Evolutionary conservation across 2,888 invertebrate species (phyloP).

Genomic region (Osedax frankpressi): DNA sequence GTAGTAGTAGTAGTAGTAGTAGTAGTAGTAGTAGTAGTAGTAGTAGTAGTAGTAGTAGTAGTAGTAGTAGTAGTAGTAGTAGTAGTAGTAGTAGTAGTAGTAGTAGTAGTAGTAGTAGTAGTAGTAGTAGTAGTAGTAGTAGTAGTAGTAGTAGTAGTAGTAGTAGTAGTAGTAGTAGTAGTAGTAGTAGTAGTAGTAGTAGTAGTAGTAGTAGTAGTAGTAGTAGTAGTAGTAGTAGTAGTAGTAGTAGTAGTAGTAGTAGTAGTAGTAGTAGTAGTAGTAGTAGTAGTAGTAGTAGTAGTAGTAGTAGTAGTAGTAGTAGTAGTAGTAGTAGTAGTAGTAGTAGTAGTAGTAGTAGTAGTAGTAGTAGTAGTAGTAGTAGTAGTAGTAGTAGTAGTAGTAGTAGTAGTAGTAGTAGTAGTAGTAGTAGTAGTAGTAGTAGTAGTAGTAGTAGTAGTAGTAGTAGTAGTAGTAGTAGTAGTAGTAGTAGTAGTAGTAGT

Average conservation of each 20-base stretch:
- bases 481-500: not conserved
- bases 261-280: not conserved
- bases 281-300: not conserved
- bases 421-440: not conserved
- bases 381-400: not conserved
- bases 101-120: not conserved
- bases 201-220: not conserved
- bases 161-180: not conserved
- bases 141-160: not conserved
- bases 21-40: not conserved
- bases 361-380: not conserved
- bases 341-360: not conserved
- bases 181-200: not conserved
- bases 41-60: not conserved
- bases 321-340: not conserved
- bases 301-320: not conserved
- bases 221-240: not conserved
- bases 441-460: not conserved
- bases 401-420: not conserved
- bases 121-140: not conserved
- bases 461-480: not conserved
- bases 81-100: not conserved
- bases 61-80: not conserved
- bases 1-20: not conserved
- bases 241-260: too few species aligned